Evolutionary conservation across 2,113 vertebrate genomes (phyloP), one percentile per base, ranked within the genome.

Genomic region (Platysteira castanea): DNA sequence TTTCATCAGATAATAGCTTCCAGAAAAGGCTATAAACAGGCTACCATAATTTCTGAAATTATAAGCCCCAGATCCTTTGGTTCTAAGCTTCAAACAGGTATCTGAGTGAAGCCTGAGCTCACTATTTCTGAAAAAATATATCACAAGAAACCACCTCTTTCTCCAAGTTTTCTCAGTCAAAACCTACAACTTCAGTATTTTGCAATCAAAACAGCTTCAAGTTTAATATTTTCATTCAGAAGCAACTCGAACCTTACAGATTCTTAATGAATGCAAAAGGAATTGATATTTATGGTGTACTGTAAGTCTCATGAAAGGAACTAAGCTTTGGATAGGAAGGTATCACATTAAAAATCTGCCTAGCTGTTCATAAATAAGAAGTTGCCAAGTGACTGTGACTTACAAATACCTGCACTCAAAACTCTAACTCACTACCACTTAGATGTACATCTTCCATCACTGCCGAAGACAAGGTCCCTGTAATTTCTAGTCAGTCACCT

Each of bases 401-500:
- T 56, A 75, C 24, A 64, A 49, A 24, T 18, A 19, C 1, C 4
- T 26, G 31, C 56, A 60, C 20, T 69, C 41, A 56, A 39, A 83
- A 47, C 10, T 20, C 0, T 17, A 60, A 67, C 9, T 39, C 54
- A 13, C 15, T 31, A 23, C 19, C 15, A 31, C 37, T 30, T 24
- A 52, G 13, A 56, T 10, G 5, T 6, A 47, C 3, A 15, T n/a
- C 15, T 26, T 77, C 49, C 6, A 44, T 8, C 35, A 39, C 0
- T 50, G 52, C 9, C 18, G 47, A 63, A 75, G 39, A 64, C 28
- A 52, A 71, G 16, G 60, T 35, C 15, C 13, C 23, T 35, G 7
- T 15, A 53, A 68, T 33, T 69, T 64, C 33, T 42, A 30, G 47
- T 19, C 31, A 61, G 46, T 9, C 27, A 54, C 8, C 21, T 74